These are phyloP conservation scores for Archaeoteleia sp. DNA, from an alignment of 2,888 invertebrate genomes.

Conservation along the genomic window DNA sequence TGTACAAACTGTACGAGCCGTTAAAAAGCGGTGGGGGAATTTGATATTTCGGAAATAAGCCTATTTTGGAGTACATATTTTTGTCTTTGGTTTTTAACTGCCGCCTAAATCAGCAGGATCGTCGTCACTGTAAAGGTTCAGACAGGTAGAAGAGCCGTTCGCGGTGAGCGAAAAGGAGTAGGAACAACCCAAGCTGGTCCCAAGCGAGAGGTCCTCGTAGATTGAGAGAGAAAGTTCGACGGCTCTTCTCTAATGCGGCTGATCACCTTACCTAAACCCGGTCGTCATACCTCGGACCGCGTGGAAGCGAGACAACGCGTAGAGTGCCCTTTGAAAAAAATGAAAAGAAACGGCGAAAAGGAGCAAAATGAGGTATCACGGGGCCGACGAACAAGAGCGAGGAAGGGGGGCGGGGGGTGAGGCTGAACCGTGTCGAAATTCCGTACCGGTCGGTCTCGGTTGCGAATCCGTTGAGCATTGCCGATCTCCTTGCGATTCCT, in stretches of 20 bases:
- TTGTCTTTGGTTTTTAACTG: too few species aligned
- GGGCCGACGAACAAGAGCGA: not conserved
- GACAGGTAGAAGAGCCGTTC: too few species aligned
- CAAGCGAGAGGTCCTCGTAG: too few species aligned
- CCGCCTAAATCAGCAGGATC: too few species aligned
- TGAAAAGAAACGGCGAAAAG: too few species aligned
- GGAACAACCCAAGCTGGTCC: too few species aligned
- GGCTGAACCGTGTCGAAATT: conserved; percentile 43
- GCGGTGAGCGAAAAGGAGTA: too few species aligned
- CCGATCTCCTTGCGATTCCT: conserved; percentile 23
- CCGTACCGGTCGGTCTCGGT: conserved; percentile 18
- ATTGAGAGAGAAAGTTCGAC: conserved; percentile 52
- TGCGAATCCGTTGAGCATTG: conserved; percentile 18
- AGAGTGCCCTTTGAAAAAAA: conserved; percentile 21
- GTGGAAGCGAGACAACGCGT: conserved; percentile 34
- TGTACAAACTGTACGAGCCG: too few species aligned
- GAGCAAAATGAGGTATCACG: not conserved
- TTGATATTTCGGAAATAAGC: too few species aligned
- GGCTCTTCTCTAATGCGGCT: conserved; percentile 56
- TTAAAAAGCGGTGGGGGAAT: too few species aligned
- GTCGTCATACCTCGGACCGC: conserved; percentile 40
- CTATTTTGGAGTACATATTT: too few species aligned
- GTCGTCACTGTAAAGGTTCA: too few species aligned
- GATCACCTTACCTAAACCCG: conserved; percentile 56
- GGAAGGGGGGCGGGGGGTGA: not conserved